Evolutionary conservation across 2,113 vertebrate genomes (phyloP), one percentile per base, ranked within the genome.

Genomic region (Oryzias javanicus): DNA sequence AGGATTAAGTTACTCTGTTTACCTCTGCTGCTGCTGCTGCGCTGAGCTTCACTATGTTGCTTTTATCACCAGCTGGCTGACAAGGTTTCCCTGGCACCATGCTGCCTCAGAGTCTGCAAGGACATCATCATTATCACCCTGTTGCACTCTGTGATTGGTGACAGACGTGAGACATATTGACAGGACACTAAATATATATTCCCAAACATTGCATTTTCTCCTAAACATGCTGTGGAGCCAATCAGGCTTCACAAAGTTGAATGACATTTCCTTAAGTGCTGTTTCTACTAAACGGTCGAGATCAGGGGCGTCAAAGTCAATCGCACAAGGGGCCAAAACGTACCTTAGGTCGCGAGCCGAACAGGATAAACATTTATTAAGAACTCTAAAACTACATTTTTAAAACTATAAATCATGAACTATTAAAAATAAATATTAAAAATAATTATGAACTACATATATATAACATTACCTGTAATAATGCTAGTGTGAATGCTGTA

Each of bases 1-100:
- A 63, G 71, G 77, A 74, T 81, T 79, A 55, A 56, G 47, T 42
- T 55, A 8, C 27, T 70, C 18, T 79, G 61, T 81, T 86, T 81
- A 69, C 80, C 54, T 61, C 78, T 77, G 72, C 80, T 82, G 83
- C 76, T 25, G n/a, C 35, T 12, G 35, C 35, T 24, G 25, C 60
- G 0, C 41, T 22, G 55, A 69, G 54, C 65, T 24, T 1, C n/a
- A 44, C 75, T 42, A 12, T 51, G 51, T 24, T 59, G 40, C 53
- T 61, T 54, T 68, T 62, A 56, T 42, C 74, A 59, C 74, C 77
- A 73, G 70, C 77, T 80, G 74, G 74, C 55, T 60, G 47, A 73
- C 78, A 17, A 68, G 47, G 54, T 57, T 53, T 55, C 51, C 18
- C 52, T 72, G 78, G 56, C 72, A 71, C 48, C 57, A 4, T 17